These are phyloP conservation scores for Stomorhina lunata DNA, from an alignment of 2,888 invertebrate genomes.

Conservation along the genomic window DNA sequence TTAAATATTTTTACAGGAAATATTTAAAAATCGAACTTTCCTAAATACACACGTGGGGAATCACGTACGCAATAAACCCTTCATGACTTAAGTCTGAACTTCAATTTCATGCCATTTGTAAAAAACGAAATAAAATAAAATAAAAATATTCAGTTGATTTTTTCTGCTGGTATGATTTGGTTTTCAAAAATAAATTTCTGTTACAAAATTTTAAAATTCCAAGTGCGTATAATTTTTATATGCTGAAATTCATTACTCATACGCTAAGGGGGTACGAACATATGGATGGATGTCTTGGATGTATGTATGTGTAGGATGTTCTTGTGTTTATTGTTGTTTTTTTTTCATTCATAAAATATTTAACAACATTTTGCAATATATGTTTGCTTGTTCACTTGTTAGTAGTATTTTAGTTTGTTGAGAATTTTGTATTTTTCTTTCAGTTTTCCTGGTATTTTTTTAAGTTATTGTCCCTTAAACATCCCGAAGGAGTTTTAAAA, in stretches of 20 bases:
- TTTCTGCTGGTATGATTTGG: background rate
- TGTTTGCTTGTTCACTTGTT: background rate
- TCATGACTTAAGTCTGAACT: background rate
- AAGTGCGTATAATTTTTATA: slow-evolving; percentile 14
- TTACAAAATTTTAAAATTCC: slow-evolving; percentile 16
- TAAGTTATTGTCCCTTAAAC: slow-evolving; percentile 9
- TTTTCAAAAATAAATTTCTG: background rate
- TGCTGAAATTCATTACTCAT: slow-evolving; percentile 46
- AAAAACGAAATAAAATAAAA: background rate
- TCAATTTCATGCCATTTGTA: background rate
- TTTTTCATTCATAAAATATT: slow-evolving; percentile 39
- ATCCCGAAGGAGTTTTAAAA: slow-evolving; percentile 40
- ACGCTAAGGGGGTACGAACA: background rate
- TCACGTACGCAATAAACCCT: background rate
- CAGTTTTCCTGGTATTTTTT: background rate
- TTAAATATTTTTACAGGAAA: background rate
- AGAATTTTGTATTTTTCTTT: too few species aligned
- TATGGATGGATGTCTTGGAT: too few species aligned
- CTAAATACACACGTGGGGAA: background rate
- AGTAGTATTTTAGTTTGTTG: background rate
- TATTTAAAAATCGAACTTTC: background rate
- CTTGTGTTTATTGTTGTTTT: background rate
- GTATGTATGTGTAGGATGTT: background rate
- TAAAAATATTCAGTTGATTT: background rate
- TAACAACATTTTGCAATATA: slow-evolving; percentile 27